Evolutionary conservation across 2,113 vertebrate genomes (phyloP).

Genomic region (Muscicapa adusta): DNA sequence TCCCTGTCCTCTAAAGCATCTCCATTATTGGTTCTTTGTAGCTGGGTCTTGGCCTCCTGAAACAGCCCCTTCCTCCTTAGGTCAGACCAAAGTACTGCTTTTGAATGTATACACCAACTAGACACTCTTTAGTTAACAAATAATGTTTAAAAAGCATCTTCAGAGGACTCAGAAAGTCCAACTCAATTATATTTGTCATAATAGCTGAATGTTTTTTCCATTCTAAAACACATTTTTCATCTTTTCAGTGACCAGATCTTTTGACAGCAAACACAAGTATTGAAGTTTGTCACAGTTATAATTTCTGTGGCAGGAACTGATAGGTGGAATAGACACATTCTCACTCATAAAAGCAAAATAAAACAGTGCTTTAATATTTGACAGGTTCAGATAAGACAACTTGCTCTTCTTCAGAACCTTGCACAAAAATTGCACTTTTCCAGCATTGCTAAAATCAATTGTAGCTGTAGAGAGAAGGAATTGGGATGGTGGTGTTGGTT

Average conservation of each 20-base stretch:
- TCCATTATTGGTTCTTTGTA: slow-evolving; percentile 28
- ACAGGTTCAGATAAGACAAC: neutral
- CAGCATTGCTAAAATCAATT: neutral
- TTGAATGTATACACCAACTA: neutral
- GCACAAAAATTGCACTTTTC: neutral
- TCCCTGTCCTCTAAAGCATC: slow-evolving; percentile 25
- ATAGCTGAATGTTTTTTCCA: neutral
- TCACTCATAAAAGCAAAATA: neutral
- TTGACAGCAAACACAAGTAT: neutral
- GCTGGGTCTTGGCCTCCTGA: neutral
- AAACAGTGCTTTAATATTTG: neutral
- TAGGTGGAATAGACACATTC: neutral
- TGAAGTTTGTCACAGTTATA: neutral
- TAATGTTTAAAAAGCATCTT: neutral
- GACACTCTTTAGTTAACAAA: neutral
- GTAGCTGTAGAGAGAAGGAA: neutral
- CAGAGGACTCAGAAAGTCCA: neutral
- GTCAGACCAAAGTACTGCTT: neutral
- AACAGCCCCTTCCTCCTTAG: slow-evolving; percentile 6
- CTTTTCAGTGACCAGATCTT: neutral
- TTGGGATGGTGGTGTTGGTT: neutral
- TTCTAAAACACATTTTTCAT: neutral
- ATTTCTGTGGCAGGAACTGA: neutral
- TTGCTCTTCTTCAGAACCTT: neutral
- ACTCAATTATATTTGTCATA: neutral